Evolutionary conservation across 2,113 vertebrate genomes (phyloP).

Genomic region (Calidris pygmaea): DNA sequence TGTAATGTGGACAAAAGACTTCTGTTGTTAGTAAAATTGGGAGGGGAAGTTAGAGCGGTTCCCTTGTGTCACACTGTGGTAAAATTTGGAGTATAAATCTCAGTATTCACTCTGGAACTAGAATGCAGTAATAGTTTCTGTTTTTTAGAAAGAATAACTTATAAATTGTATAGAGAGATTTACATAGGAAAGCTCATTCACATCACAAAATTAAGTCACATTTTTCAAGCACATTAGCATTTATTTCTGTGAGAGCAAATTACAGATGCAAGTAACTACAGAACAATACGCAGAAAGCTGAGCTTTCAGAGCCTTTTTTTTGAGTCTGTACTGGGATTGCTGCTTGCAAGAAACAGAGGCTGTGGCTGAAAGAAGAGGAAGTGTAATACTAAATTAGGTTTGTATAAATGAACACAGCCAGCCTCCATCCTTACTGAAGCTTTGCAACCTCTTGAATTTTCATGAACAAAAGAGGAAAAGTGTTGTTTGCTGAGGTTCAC

Average conservation of each 20-base stretch:
- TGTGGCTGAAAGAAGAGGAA: background rate
- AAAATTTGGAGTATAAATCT: background rate
- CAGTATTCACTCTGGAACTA: background rate
- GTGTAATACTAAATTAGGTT: background rate
- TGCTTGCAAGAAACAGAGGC: background rate
- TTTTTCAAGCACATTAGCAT: background rate
- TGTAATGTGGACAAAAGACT: background rate
- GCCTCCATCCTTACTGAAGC: background rate
- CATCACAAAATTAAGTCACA: background rate
- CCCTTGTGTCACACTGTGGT: background rate
- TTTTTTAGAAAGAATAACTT: background rate
- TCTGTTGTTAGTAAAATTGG: background rate
- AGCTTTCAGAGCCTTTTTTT: background rate
- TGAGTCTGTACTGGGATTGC: background rate
- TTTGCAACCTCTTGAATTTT: constrained; percentile 4
- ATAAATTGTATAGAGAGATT: background rate
- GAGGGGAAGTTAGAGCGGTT: background rate
- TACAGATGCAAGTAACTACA: background rate
- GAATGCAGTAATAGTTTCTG: background rate
- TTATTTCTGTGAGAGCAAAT: constrained; percentile 18
- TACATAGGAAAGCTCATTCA: background rate
- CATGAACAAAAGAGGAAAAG: background rate
- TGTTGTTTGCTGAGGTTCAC: background rate
- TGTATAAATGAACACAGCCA: background rate
- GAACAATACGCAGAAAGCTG: background rate